These are phyloP conservation scores for Polypedilum vanderplanki DNA, from an alignment of 1,140 invertebrate genomes.

Conservation along the genomic window DNA sequence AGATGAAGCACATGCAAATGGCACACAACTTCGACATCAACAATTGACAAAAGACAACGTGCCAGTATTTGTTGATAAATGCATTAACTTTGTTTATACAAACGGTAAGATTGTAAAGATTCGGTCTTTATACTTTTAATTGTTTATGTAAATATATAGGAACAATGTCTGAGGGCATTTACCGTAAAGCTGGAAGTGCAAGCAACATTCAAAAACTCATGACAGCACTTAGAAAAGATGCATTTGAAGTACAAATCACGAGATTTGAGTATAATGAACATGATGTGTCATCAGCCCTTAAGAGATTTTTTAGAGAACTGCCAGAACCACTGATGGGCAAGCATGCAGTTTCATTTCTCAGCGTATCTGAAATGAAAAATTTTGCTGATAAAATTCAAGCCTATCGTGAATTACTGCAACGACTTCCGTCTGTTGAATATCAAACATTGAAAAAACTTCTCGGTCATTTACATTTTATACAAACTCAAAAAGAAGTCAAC, in stretches of 20 bases:
- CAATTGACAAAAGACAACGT: conserved; percentile 79
- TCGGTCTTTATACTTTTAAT: conserved; percentile 28
- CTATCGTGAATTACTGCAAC: conserved; percentile 56
- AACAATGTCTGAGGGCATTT: conserved; percentile 77
- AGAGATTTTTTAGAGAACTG: conserved; percentile 73
- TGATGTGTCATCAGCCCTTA: conserved; percentile 77
- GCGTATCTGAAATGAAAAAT: conserved; percentile 47
- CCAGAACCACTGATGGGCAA: conserved; percentile 61
- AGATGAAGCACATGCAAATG: conserved; percentile 67
- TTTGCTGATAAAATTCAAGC: conserved; percentile 48
- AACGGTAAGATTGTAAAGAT: conserved; percentile 53
- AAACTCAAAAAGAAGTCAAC: conserved; percentile 63
- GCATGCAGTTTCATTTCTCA: conserved; percentile 45
- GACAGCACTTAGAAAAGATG: conserved; percentile 65
- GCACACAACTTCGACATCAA: conserved; percentile 67
- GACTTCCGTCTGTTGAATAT: conserved; percentile 59
- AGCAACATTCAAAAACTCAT: conserved; percentile 69
- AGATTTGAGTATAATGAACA: conserved; percentile 68
- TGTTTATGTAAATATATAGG: conserved; percentile 49
- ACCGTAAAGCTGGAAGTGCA: conserved; percentile 68
- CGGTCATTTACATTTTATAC: conserved; percentile 72
- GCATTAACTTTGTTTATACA: conserved; percentile 78
- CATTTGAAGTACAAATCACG: conserved; percentile 73
- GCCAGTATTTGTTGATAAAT: conserved; percentile 83
- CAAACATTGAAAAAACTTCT: conserved; percentile 68